Conservation (phyloP, 2,113 vertebrate genomes). For the Alethe diademata region DNA sequence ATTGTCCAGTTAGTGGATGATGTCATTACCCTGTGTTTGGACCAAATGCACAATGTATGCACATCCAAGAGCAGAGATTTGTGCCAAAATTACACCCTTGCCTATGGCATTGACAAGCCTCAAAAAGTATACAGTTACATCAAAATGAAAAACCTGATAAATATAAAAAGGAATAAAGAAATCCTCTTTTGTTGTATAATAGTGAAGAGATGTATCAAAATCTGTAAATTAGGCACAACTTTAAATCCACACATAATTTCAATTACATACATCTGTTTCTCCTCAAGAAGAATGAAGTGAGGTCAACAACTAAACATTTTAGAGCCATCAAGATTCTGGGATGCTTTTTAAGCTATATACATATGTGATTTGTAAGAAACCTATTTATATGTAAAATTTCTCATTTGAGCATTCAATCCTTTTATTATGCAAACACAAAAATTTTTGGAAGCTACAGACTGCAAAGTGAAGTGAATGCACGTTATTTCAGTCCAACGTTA, state of each 20-base stretch:
- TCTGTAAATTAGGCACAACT: slow-evolving; percentile 35
- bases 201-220: slow-evolving; percentile 2
- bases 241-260: slow-evolving; percentile 53
- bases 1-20: not conserved
- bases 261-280: slow-evolving; percentile 62
- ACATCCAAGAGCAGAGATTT: not conserved
- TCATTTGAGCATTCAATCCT: slow-evolving; percentile 27
- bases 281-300: slow-evolving; percentile 35
- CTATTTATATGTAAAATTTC: slow-evolving; percentile 48
- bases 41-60: not conserved
- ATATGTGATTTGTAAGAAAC: slow-evolving; percentile 43
- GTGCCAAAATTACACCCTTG: not conserved
- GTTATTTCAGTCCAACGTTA: not conserved
- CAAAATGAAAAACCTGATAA: not conserved
- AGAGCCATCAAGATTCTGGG: slow-evolving; percentile 6
- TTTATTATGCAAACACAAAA: slow-evolving; percentile 46
- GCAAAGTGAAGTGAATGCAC: not conserved
- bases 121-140: not conserved
- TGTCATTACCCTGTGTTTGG: not conserved
- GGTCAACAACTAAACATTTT: slow-evolving; percentile 40
- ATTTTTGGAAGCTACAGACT: slow-evolving; percentile 31
- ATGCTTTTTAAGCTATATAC: slow-evolving; percentile 40
- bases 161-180: not conserved
- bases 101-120: not conserved
- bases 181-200: not conserved